Evolutionary conservation across 2,888 invertebrate genomes (phyloP).

Genomic region (Eulithis prunata): DNA sequence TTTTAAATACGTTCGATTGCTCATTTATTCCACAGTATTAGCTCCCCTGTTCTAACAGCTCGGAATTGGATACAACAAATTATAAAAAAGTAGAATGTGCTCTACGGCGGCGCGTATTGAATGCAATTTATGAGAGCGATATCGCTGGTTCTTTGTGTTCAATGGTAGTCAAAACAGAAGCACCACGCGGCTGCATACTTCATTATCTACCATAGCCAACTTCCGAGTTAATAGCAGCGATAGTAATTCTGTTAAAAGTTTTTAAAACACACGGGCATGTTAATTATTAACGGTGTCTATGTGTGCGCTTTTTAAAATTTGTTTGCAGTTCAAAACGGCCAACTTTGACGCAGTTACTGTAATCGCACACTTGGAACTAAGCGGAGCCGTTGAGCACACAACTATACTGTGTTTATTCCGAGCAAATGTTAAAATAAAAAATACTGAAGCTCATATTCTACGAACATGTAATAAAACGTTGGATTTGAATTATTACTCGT

Average conservation of each 20-base stretch:
- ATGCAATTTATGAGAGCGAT: slow-evolving; percentile 17
- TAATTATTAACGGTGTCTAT: slow-evolving; percentile 46
- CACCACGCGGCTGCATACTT: slow-evolving; percentile 37
- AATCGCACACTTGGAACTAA: slow-evolving; percentile 60
- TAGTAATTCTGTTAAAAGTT: slow-evolving; percentile 54
- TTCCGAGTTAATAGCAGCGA: slow-evolving; percentile 47
- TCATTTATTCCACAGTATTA: slow-evolving; percentile 9
- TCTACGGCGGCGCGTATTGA: slow-evolving; percentile 11
- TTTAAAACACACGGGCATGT: slow-evolving; percentile 50
- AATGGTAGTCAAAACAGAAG: slow-evolving; percentile 8
- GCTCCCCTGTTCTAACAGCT: slow-evolving; percentile 12
- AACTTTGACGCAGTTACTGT: slow-evolving; percentile 56
- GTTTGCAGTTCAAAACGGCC: slow-evolving; percentile 55
- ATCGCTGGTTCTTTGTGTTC: slow-evolving; percentile 9
- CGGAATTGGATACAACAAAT: slow-evolving; percentile 19
- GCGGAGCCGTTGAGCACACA: slow-evolving; percentile 51
- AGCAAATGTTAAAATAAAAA: slow-evolving; percentile 3
- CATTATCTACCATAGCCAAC: slow-evolving; percentile 44
- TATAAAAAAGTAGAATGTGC: slow-evolving; percentile 12
- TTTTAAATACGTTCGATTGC: slow-evolving; percentile 12
- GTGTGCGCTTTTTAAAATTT: slow-evolving; percentile 51
- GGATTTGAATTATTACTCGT: not conserved
- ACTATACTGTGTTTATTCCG: not conserved
- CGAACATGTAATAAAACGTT: too few relatives aligned
- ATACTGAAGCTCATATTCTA: too few relatives aligned